phyloP scores from a whole-genome alignment of 1,140 invertebrate species.

The Trichomalopsis sarcophagae region DNA sequence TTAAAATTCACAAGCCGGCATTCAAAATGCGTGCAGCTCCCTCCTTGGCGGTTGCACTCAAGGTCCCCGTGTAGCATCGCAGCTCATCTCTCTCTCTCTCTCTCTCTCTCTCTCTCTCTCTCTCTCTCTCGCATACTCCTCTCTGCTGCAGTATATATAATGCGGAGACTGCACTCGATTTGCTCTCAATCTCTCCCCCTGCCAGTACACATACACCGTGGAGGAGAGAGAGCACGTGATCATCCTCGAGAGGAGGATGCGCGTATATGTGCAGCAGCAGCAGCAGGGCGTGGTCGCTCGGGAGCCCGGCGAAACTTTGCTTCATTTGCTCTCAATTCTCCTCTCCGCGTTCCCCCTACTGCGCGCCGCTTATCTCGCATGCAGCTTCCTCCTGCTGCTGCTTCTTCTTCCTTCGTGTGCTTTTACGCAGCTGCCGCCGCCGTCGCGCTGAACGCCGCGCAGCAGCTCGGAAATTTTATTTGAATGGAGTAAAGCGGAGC shows the following conservation, averaged over 20 bases:
- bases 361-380: conserved; percentile 8
- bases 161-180: conserved; percentile 18
- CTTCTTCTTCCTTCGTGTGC: background rate
- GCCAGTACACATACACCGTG: background rate
- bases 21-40: conserved; percentile 13
- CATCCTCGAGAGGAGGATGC: background rate
- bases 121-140: background rate
- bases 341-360: background rate
- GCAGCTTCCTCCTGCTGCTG: conserved; percentile 19
- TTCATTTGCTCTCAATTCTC: conserved; percentile 46
- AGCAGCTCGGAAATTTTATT: conserved; percentile 24
- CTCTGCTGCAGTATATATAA: background rate
- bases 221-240: background rate
- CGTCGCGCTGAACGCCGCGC: too few relatives aligned
- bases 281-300: conserved; percentile 41
- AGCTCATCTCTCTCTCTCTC: conserved; percentile 13
- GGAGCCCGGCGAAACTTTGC: conserved; percentile 41
- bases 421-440: background rate
- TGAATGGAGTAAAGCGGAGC: conserved; percentile 1
- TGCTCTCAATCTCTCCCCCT: background rate
- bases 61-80: background rate
- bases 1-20: background rate
- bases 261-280: background rate
- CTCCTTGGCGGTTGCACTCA: background rate
- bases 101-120: too few relatives aligned